A percentile compares a stretch with the other conserved stretches of the same genome.
Conservation (phyloP, 2,888 invertebrate genomes). For the Isotomurus palustris region DNA sequence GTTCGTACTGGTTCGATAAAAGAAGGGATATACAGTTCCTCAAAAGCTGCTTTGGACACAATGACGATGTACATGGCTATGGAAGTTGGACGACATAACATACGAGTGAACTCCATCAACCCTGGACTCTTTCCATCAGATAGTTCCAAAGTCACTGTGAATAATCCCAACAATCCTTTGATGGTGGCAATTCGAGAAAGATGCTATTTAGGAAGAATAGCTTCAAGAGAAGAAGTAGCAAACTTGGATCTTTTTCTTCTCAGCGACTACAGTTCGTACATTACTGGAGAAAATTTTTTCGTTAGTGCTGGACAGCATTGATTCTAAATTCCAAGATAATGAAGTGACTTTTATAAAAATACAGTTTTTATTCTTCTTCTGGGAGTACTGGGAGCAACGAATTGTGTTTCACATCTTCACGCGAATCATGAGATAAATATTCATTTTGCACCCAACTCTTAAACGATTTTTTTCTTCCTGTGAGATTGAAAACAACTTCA, state of each 20-base stretch:
- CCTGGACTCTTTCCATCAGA: slow-evolving; percentile 11
- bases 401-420: too few species aligned
- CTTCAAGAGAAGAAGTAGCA: slow-evolving; percentile 3
- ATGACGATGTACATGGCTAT: slow-evolving; percentile 2
- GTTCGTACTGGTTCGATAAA: too few species aligned
- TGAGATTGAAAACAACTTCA: too few species aligned
- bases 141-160: slow-evolving; percentile 8
- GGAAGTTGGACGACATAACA: slow-evolving; percentile 9
- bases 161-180: neutral
- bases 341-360: too few species aligned
- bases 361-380: too few species aligned
- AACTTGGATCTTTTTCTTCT: slow-evolving; percentile 5
- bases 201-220: neutral
- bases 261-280: slow-evolving; percentile 3
- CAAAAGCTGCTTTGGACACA: slow-evolving; percentile 15
- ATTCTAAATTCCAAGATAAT: neutral
- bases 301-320: slow-evolving; percentile 6
- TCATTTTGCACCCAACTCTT: too few species aligned
- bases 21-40: slow-evolving; percentile 12
- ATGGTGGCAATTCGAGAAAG: neutral
- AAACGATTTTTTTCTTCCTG: neutral
- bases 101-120: slow-evolving; percentile 13
- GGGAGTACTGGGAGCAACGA: too few species aligned
- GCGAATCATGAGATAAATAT: too few species aligned
- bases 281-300: slow-evolving; percentile 7